phyloP scores from a whole-genome alignment of 2,888 invertebrate species.

The Cephalotes varians region DNA sequence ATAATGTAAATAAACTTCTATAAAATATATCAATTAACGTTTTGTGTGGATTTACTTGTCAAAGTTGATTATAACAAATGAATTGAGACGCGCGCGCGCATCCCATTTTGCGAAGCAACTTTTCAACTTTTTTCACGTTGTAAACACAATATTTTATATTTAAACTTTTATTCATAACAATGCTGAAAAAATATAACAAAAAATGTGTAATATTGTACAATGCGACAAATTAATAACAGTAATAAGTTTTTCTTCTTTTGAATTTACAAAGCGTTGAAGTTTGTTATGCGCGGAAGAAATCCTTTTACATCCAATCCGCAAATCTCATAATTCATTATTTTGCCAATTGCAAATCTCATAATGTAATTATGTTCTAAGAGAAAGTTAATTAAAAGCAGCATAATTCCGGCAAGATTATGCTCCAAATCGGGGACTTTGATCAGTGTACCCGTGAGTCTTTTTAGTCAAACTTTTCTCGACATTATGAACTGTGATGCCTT shows the following conservation, averaged over 20 bases:
- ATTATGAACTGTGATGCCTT: constrained; percentile 6
- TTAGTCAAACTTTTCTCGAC: constrained; percentile 26
- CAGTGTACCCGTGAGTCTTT: background rate
- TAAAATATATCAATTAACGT: background rate
- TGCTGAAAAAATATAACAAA: background rate
- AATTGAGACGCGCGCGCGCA: background rate
- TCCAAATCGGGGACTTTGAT: constrained; percentile 19
- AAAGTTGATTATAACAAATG: background rate
- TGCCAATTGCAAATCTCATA: background rate
- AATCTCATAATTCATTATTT: constrained; percentile 10
- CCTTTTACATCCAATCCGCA: background rate
- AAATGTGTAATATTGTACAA: background rate
- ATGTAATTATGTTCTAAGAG: background rate
- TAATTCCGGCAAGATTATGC: constrained; percentile 1
- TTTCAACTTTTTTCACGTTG: background rate
- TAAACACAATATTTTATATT: background rate
- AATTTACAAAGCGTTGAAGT: background rate
- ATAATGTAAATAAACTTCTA: background rate
- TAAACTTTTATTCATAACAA: background rate
- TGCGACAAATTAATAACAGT: background rate
- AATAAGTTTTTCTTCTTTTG: background rate
- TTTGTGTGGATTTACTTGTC: background rate
- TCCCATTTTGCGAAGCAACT: background rate
- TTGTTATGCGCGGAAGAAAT: background rate
- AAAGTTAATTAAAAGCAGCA: constrained; percentile 3